Conservation (phyloP, 2,888 invertebrate species). For the Ochropleura plecta region DNA sequence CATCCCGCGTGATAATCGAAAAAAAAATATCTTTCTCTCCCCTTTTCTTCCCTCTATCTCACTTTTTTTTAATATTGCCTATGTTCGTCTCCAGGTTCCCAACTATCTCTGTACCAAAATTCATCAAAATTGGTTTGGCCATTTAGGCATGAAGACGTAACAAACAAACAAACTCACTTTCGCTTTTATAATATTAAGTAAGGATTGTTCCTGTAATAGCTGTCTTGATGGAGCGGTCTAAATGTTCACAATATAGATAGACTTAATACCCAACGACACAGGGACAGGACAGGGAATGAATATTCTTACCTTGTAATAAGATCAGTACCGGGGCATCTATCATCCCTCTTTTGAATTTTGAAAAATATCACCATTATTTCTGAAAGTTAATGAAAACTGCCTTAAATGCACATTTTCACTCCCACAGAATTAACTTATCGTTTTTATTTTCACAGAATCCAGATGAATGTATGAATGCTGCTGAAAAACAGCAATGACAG, state of each 20-base stretch:
- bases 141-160: no score
- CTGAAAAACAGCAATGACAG: neutral
- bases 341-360: slow-evolving; percentile 88
- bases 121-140: no score
- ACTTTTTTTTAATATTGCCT: no score
- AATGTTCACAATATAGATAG: neutral
- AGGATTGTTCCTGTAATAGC: no score
- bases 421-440: neutral
- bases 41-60: no score
- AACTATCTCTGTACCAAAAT: no score
- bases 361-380: slow-evolving; percentile 89
- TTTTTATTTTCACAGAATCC: neutral
- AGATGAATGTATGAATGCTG: neutral
- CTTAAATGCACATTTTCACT: neutral
- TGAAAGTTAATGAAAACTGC: slow-evolving; percentile 60
- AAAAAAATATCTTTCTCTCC: no score
- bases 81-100: no score
- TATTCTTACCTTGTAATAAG: slow-evolving; percentile 84
- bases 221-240: neutral
- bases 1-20: no score
- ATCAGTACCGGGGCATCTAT: slow-evolving; percentile 82
- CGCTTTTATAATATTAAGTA: no score
- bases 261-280: neutral
- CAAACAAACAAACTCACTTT: no score
- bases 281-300: neutral